A percentile compares a stretch with the other conserved stretches of the same genome.
These are phyloP conservation scores for Habrosyne pyritoides DNA, from an alignment of 2,888 invertebrate genomes.

Conservation along the genomic window DNA sequence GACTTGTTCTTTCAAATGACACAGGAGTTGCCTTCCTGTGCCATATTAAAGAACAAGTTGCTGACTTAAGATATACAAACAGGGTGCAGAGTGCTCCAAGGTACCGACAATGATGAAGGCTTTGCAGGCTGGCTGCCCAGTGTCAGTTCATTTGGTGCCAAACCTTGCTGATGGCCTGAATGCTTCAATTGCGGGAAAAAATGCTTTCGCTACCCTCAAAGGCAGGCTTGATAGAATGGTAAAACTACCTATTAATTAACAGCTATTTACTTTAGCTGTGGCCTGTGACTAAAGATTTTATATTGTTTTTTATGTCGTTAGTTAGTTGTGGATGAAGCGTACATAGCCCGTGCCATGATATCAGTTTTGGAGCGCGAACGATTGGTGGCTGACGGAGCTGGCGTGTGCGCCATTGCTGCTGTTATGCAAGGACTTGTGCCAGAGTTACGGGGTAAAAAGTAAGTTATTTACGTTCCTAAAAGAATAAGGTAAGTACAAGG, in stretches of 20 bases:
- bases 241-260: slow-evolving; percentile 17
- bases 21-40: no score
- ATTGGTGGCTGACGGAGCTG: slow-evolving; percentile 92
- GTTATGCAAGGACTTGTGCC: slow-evolving; percentile 88
- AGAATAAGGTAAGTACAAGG: not conserved
- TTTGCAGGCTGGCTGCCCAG: slow-evolving; percentile 85
- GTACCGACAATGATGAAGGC: slow-evolving; percentile 91
- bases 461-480: slow-evolving; percentile 8
- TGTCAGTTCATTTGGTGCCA: slow-evolving; percentile 81
- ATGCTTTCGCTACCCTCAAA: slow-evolving; percentile 88
- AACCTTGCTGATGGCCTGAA: slow-evolving; percentile 90
- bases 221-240: slow-evolving; percentile 88
- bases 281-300: not conserved
- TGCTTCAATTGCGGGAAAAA: slow-evolving; percentile 87
- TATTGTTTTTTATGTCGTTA: slow-evolving; percentile 31
- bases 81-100: slow-evolving; percentile 92
- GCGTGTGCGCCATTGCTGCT: slow-evolving; percentile 90
- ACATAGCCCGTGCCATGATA: slow-evolving; percentile 87
- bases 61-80: not conserved
- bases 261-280: not conserved
- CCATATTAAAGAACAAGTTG: no score
- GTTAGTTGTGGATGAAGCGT: slow-evolving; percentile 87
- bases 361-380: slow-evolving; percentile 88
- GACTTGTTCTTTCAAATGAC: no score
- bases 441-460: slow-evolving; percentile 90